A percentile compares a stretch with the other conserved stretches of the same genome.
Conservation (phyloP, 2,888 invertebrate genomes). For the Halictus ligatus region DNA sequence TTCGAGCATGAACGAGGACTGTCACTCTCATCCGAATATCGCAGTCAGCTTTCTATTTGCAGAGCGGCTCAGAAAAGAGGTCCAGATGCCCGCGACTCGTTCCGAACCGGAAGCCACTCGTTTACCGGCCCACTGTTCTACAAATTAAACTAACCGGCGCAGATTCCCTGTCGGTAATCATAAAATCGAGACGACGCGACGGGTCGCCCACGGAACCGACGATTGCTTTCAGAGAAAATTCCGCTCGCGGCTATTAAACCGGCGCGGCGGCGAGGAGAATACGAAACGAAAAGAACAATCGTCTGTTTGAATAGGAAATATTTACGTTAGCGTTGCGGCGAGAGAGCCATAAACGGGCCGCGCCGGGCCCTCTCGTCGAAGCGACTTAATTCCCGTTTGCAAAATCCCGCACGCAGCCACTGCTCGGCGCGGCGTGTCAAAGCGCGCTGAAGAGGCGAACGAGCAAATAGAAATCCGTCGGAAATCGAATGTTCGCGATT, state of each 20-base stretch:
- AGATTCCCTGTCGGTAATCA: constrained; percentile 23
- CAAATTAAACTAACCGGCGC: constrained; percentile 20
- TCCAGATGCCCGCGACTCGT: not conserved
- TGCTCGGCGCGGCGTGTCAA: constrained; percentile 59
- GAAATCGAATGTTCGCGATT: constrained; percentile 66
- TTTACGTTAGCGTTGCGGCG: constrained; percentile 24
- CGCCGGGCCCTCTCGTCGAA: constrained; percentile 1
- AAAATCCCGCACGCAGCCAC: constrained; percentile 22
- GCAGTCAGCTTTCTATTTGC: constrained; percentile 3
- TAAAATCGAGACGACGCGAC: constrained; percentile 27
- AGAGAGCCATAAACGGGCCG: constrained; percentile 26
- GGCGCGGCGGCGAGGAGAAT: too few relatives aligned
- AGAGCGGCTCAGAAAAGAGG: not conserved
- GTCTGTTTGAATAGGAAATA: constrained; percentile 47
- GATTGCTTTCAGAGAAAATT: constrained; percentile 24
- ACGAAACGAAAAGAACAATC: constrained; percentile 4
- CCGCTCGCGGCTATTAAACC: constrained; percentile 4
- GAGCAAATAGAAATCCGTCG: constrained; percentile 67
- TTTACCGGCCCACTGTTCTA: constrained; percentile 23
- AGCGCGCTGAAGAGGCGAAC: constrained; percentile 31
- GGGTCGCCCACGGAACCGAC: constrained; percentile 23
- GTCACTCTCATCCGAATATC: not conserved
- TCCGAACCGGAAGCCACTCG: constrained; percentile 18
- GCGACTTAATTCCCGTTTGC: constrained; percentile 53
- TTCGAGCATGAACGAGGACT: too few relatives aligned